phyloP scores from a whole-genome alignment of 2,888 invertebrate genomes.

The Clepsis dumicolana region DNA sequence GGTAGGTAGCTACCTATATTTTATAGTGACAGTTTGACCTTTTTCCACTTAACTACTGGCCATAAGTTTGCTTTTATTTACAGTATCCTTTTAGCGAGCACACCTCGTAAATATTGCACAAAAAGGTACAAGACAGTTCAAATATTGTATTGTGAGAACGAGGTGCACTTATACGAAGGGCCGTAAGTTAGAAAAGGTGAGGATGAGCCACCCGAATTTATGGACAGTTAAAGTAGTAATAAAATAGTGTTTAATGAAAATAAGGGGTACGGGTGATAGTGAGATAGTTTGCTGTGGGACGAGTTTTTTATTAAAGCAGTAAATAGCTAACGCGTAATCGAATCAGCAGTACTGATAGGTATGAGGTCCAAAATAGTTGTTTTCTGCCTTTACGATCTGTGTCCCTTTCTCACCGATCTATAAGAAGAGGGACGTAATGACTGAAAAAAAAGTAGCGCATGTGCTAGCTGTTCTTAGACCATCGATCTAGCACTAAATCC shows the following conservation, averaged over 20 bases:
- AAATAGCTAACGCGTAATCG: neutral
- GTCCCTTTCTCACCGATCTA: no score
- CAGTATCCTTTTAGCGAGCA: conserved; percentile 14
- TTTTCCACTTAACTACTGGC: conserved; percentile 8
- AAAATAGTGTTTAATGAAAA: conserved; percentile 32
- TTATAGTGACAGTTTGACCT: neutral
- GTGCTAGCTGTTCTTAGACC: no score
- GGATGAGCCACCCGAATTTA: conserved; percentile 19
- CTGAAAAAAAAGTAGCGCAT: no score
- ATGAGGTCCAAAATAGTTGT: no score
- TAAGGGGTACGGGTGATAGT: conserved; percentile 18
- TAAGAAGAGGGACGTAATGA: no score
- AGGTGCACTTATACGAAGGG: neutral
- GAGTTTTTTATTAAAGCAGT: neutral
- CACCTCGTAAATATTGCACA: conserved; percentile 39
- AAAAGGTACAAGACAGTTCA: conserved; percentile 31
- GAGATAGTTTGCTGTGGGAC: conserved; percentile 3
- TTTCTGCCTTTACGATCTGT: no score
- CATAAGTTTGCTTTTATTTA: conserved; percentile 29
- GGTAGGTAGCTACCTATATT: no score
- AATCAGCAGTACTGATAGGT: neutral
- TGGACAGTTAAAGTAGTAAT: conserved; percentile 26
- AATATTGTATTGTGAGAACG: conserved; percentile 30
- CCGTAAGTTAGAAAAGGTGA: neutral
- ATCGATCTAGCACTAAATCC: no score